A percentile compares a stretch with the other conserved stretches of the same genome.
phyloP scores from a whole-genome alignment of 2,113 vertebrate genomes.

The Globicephala melas region DNA sequence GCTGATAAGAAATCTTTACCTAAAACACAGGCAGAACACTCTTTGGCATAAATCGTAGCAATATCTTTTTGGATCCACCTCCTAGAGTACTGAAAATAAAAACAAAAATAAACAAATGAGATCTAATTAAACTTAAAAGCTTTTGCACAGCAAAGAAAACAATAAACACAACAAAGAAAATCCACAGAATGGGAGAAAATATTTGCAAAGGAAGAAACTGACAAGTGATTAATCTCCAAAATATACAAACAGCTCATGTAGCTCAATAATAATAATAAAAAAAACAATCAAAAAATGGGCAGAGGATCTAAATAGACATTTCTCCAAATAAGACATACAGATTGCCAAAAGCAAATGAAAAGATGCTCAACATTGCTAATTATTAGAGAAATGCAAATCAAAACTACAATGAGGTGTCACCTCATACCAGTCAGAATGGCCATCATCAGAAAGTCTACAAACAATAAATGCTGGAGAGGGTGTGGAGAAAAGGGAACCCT shows the following conservation, averaged over 20 bases:
- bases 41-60: not conserved
- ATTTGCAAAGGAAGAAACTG: not conserved
- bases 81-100: not conserved
- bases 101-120: not conserved
- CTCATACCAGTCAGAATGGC: no score
- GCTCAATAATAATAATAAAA: not conserved
- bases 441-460: no score
- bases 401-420: no score
- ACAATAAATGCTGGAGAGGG: no score
- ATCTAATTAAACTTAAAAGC: not conserved
- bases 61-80: not conserved
- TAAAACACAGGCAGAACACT: not conserved
- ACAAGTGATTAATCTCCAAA: not conserved
- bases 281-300: not conserved
- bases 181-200: not conserved
- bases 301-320: not conserved
- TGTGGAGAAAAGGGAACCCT: no score
- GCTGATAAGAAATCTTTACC: slow-evolving; percentile 34
- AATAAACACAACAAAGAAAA: not conserved
- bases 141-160: not conserved
- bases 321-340: not conserved
- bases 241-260: not conserved
- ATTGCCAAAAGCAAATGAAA: not conserved
- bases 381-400: no score
- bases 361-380: no score